Conservation (phyloP, 92 coral and sea anemone genomes). For the Actinernus sp. region DNA sequence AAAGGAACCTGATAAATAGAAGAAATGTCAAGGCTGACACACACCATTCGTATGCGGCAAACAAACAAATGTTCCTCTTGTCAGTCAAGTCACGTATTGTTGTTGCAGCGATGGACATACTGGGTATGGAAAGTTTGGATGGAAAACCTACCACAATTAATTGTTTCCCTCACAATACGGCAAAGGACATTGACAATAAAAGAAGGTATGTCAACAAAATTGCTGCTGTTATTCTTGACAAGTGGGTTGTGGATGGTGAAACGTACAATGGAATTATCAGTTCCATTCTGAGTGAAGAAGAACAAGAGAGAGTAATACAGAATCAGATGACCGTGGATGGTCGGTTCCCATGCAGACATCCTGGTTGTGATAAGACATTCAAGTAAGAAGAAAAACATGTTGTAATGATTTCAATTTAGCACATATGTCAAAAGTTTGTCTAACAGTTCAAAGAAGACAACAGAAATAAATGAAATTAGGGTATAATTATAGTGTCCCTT, state of each 20-base stretch:
- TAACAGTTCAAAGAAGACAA: too few relatives aligned
- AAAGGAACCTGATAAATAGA: constrained; percentile 45
- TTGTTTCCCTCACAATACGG: constrained; percentile 8
- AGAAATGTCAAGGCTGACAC: too few relatives aligned
- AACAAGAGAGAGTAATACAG: constrained; percentile 3
- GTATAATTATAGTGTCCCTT: too few relatives aligned
- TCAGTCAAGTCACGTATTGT: too few relatives aligned
- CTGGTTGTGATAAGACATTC: too few relatives aligned
- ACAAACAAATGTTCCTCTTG: constrained; percentile 44
- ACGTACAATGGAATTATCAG: constrained; percentile 11
- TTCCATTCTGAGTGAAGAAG: constrained; percentile 22
- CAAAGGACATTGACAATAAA: constrained; percentile 15
- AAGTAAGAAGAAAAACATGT: too few relatives aligned
- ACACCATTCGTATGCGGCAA: constrained; percentile 35
- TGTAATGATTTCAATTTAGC: too few relatives aligned
- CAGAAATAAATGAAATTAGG: too few relatives aligned
- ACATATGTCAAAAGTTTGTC: too few relatives aligned
- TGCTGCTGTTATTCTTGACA: constrained; percentile 16
- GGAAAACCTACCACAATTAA: constrained; percentile 7
- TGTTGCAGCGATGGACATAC: constrained; percentile 28
- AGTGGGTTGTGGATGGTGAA: constrained; percentile 20
- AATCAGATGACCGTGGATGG: constrained; percentile 22
- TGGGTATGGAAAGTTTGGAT: constrained; percentile 23
- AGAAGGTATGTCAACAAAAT: constrained; percentile 3
- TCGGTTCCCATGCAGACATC: too few relatives aligned